Evolutionary conservation across 2,888 invertebrate species (phyloP), one percentile per base, ranked within the genome.

Genomic region (Morpho achilles): DNA sequence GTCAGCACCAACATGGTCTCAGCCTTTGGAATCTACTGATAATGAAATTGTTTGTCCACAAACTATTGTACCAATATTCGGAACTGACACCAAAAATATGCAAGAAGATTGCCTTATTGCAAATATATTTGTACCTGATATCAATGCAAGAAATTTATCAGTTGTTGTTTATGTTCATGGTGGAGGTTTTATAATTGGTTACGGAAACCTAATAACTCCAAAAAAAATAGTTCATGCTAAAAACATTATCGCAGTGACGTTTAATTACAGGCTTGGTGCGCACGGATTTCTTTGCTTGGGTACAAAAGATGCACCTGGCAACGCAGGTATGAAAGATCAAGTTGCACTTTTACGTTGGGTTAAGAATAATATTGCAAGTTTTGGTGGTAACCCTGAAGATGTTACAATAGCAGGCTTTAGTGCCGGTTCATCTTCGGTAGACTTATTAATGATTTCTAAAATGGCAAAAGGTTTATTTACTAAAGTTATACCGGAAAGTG

Each of bases 121-220:
- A 7, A 74, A 70, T 41, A 50, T 74, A 70, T 71, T 62, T 54
- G 69, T 69, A 0, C 75, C 74, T 7, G 61, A 69, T n/a, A 71
- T 67, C 7, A 50, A 62, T n/a, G 59, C 66, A 41, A 62, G 57
- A 0, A 63, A 65, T 45, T 50, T 71, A 7, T 80, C 89, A 3
- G 89, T 90, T 1, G 64, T 87, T 44, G 80, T 89, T 9, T 72
- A 75, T 50, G 70, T 90, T 2, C 90, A 90, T 53, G 88, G 88
- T 22, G 90, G 90, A 4, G 84, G 74, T 3, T 88, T 77, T 60
- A 72, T 81, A 65, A 49, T 71, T 2, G 87, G 87, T 7, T 70
- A 60, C 40, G 81, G 84, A 4, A 69, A 77, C 56, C 57, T 55
- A n/a, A 4, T 69, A 0, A 65, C 67, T 49, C 71, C 69, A 2